Percentiles rank a stretch among this genome's conserved stretches.
Conservation (phyloP, 2,888 invertebrate genomes). For the Apodemia hepburni region DNA sequence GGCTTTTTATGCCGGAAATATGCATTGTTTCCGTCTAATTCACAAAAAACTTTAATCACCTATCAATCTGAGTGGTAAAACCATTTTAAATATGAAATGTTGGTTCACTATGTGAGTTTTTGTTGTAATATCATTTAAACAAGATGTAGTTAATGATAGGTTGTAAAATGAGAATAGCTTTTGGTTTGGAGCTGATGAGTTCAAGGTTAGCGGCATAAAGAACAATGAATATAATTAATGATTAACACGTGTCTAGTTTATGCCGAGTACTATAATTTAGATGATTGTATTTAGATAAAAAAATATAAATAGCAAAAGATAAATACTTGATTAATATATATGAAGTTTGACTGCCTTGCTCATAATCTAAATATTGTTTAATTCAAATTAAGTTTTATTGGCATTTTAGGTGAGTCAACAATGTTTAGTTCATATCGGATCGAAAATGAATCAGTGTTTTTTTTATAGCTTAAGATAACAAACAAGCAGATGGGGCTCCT, state of each 20-base stretch:
- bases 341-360: no score
- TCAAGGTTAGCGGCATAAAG: constrained; percentile 47
- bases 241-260: constrained; percentile 26
- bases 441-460: no score
- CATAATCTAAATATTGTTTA: no score
- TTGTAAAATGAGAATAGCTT: constrained; percentile 25
- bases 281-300: not conserved
- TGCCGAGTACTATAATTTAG: constrained; percentile 29
- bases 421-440: no score
- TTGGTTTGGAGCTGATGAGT: constrained; percentile 43
- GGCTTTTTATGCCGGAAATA: no score
- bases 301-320: not conserved
- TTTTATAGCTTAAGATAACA: no score
- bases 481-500: no score
- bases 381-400: no score
- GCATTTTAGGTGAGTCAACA: no score
- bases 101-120: constrained; percentile 1
- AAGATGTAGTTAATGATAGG: constrained; percentile 32
- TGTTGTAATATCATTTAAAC: constrained; percentile 6
- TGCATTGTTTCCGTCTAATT: no score
- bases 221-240: constrained; percentile 27
- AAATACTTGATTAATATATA: not conserved
- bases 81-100: not conserved
- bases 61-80: not conserved
- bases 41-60: not conserved